Percentiles rank a stretch among this genome's conserved stretches.
These are phyloP conservation scores for Anthoptus insignis DNA, from an alignment of 2,888 invertebrate genomes.

Conservation along the genomic window DNA sequence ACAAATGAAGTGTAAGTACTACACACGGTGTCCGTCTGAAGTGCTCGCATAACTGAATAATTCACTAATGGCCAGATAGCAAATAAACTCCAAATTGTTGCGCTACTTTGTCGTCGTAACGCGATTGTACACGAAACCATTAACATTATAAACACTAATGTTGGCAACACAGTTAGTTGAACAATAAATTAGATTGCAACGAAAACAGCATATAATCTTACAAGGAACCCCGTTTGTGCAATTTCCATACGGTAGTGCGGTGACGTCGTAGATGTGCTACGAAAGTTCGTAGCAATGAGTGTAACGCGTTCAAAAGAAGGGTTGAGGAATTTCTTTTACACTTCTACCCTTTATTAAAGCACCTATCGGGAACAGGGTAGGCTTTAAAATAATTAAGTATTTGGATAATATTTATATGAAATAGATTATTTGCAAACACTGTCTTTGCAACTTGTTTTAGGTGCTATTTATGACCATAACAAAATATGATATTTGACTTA, in stretches of 20 bases:
- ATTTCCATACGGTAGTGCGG: neutral
- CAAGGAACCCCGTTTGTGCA: too few species aligned
- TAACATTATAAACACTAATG: constrained; percentile 13
- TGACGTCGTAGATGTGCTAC: constrained; percentile 29
- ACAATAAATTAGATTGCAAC: neutral
- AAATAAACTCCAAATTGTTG: constrained; percentile 83
- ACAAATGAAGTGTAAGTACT: constrained; percentile 43
- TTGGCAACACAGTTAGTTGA: neutral
- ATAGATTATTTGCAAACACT: too few species aligned
- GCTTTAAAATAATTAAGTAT: too few species aligned
- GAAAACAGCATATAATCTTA: neutral
- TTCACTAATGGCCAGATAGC: constrained; percentile 79
- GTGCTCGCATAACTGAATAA: constrained; percentile 72
- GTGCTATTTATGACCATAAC: too few species aligned
- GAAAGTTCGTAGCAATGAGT: constrained; percentile 21
- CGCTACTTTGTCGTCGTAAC: constrained; percentile 64
- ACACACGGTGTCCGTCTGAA: constrained; percentile 52
- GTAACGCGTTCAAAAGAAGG: too few species aligned
- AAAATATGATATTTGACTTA: too few species aligned
- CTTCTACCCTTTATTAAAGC: too few species aligned
- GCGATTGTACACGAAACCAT: constrained; percentile 46
- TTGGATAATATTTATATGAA: too few species aligned
- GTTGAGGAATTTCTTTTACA: too few species aligned
- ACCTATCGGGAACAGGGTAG: neutral
- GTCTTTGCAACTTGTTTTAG: too few species aligned